A percentile compares a stretch with the other conserved stretches of the same genome.
These are phyloP conservation scores for Dasypus novemcinctus DNA, from an alignment of 2,113 vertebrate species.

Conservation along the genomic window DNA sequence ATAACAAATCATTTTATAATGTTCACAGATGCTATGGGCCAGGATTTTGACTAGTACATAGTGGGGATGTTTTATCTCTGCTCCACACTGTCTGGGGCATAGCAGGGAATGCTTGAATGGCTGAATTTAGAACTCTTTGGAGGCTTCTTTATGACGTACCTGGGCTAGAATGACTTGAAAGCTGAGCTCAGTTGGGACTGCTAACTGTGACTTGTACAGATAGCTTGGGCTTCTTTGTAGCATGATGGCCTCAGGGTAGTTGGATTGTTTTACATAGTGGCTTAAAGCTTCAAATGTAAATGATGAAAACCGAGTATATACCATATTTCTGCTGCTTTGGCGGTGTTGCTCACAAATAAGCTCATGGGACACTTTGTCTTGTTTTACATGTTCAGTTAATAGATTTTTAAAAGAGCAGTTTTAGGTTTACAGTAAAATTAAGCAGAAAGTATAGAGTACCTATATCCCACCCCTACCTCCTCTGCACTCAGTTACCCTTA, in stretches of 20 bases:
- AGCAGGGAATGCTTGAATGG: neutral
- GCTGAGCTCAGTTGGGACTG: neutral
- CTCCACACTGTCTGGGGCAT: neutral
- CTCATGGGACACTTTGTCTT: neutral
- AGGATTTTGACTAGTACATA: neutral
- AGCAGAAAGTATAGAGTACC: too few relatives aligned
- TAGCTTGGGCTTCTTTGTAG: neutral
- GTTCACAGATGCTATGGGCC: neutral
- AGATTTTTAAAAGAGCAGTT: too few relatives aligned
- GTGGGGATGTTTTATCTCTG: neutral
- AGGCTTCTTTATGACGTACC: neutral
- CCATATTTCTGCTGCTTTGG: neutral
- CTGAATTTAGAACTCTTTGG: neutral
- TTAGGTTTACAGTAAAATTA: too few relatives aligned
- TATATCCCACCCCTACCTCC: too few relatives aligned
- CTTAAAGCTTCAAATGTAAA: neutral
- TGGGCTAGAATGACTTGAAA: neutral
- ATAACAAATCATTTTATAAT: neutral
- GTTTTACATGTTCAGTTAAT: neutral
- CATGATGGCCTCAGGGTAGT: neutral
- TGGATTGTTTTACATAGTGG: neutral
- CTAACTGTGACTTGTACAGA: neutral
- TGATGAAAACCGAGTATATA: neutral
- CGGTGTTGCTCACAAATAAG: neutral
- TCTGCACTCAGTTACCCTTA: too few relatives aligned